A percentile compares a stretch with the other conserved stretches of the same genome.
Conservation (phyloP, 2,888 invertebrate genomes). For the Endotricha flammealis region DNA sequence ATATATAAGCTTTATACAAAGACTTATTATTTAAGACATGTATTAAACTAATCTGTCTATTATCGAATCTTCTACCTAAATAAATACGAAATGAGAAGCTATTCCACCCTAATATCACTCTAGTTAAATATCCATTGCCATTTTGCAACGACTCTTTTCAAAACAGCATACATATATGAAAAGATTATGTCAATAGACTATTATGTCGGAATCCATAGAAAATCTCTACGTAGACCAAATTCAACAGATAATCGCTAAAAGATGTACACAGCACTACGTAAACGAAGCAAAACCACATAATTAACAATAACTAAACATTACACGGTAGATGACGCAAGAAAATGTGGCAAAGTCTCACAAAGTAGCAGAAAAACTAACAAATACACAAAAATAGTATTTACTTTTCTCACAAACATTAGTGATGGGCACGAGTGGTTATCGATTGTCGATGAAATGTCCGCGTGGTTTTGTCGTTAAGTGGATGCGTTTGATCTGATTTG, state of each 20-base stretch:
- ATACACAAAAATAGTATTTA: conserved; percentile 29
- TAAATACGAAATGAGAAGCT: too few relatives aligned
- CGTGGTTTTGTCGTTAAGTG: conserved; percentile 12
- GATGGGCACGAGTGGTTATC: conserved; percentile 31
- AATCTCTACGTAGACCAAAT: conserved; percentile 8
- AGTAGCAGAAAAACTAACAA: too few relatives aligned
- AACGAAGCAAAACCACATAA: conserved; percentile 17
- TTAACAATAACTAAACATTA: conserved; percentile 17
- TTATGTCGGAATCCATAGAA: conserved; percentile 5
- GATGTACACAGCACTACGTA: conserved; percentile 4
- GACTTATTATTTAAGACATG: too few relatives aligned
- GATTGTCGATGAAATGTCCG: conserved; percentile 29
- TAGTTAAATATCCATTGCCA: too few relatives aligned
- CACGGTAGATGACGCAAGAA: conserved; percentile 28
- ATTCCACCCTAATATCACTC: too few relatives aligned
- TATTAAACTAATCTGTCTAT: too few relatives aligned
- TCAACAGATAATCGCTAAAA: conserved; percentile 21
- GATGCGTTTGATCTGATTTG: conserved; percentile 10
- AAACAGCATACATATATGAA: background rate
- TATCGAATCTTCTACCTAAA: too few relatives aligned
- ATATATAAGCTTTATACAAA: too few relatives aligned
- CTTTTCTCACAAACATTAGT: conserved; percentile 43
- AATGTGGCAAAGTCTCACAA: conserved; percentile 28
- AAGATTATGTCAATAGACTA: conserved; percentile 17
- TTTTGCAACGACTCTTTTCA: too few relatives aligned